Evolutionary conservation across 2,797 vertebrate species (phyloP), one percentile per base, ranked within the genome.

Genomic region (Tokudaia tokunoshimensis): DNA sequence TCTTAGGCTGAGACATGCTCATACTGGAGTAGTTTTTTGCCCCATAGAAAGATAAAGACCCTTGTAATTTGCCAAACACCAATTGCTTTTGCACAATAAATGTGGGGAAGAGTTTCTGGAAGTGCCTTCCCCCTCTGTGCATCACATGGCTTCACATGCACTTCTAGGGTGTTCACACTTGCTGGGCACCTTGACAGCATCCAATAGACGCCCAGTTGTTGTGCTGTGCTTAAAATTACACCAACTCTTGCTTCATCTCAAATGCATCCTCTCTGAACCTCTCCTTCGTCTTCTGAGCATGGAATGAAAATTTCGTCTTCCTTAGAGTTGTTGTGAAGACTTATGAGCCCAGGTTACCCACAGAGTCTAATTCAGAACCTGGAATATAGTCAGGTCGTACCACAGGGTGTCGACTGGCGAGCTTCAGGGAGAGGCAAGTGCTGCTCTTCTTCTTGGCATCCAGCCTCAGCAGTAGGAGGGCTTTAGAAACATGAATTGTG

Each of bases 141-240:
- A 29, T 41, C 29, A 22, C 47, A 52, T 5, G 14, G 50, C 47
- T 41, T 50, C 47, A 22, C 1, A 7, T 37, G 17, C 3, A 1
- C 52, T 81, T 78, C 26, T 59, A 1, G 3, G n/a, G 52, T 24
- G 6, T 4, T 81, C n/a, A 29, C 13, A 5, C 17, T 74, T 61
- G 17, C 10, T 44, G 22, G 17, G 3, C 29, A 34, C 63, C 55
- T 20, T 67, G 34, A 67, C 26, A 63, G 9, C 31, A 44, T 6
- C 11, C 8, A 22, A 29, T 9, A 31, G 19, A 31, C 0, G 13
- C 34, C 6, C 14, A 3, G 11, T 20, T 15, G 3, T 50, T 37
- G 4, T 4, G 24, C 44, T 47, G 1, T 41, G 1, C 44, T 61
- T 74, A 61, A 75, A 47, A 83, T 8, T 3, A 26, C 29, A 50